Evolutionary conservation across 2,888 invertebrate species (phyloP).

Genomic region (Hetaerina titia): DNA sequence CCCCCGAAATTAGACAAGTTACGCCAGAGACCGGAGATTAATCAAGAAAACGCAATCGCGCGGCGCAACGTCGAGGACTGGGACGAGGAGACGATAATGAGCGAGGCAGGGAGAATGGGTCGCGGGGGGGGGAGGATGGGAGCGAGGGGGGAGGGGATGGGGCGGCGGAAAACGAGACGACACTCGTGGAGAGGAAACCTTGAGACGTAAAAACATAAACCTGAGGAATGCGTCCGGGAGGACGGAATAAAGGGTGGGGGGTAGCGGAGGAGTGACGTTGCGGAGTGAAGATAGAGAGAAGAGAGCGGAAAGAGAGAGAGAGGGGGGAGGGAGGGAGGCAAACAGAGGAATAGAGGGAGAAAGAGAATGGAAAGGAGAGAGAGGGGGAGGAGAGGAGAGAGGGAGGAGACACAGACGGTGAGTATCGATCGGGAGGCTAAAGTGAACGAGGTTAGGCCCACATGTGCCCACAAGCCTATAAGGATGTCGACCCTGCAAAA

Average conservation of each 20-base stretch:
- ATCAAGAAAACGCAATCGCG: slow-evolving; percentile 51
- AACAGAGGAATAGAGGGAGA: not conserved
- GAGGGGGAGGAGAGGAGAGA: not conserved
- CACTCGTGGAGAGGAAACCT: not conserved
- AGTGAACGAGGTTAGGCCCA: slow-evolving; percentile 67
- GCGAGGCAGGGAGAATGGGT: not conserved
- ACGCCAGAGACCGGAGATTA: slow-evolving; percentile 14
- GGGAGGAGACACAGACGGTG: slow-evolving; percentile 49
- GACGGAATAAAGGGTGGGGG: not conserved
- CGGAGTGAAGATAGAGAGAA: not conserved
- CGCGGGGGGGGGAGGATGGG: not conserved
- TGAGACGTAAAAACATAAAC: slow-evolving; percentile 41
- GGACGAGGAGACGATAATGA: slow-evolving; percentile 29
- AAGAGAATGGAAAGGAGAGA: not conserved
- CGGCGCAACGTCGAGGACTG: not conserved
- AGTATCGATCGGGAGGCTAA: slow-evolving; percentile 56
- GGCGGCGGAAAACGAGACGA: not conserved
- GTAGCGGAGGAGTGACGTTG: not conserved
- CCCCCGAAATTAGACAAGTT: slow-evolving; percentile 19
- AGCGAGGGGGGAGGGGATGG: not conserved
- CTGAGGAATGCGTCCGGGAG: slow-evolving; percentile 48
- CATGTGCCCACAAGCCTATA: slow-evolving; percentile 62
- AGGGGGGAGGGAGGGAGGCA: not conserved
- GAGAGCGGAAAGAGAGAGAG: not conserved
- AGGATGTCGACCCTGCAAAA: slow-evolving; percentile 58